These are phyloP conservation scores for Toxonevra muliebris DNA, from an alignment of 2,888 invertebrate species.

Conservation along the genomic window DNA sequence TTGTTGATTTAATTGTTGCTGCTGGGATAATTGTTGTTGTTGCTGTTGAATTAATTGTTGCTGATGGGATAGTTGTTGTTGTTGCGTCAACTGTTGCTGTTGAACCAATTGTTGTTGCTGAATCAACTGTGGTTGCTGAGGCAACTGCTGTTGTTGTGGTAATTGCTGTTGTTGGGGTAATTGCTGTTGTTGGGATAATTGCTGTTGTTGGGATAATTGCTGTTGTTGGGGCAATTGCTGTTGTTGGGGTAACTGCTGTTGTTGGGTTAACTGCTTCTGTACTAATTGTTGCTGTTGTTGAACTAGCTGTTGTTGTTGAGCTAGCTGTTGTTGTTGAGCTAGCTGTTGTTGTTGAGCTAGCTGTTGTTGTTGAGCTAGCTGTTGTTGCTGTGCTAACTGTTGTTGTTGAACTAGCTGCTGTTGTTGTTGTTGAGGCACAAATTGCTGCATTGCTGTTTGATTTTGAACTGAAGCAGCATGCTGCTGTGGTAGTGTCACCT, in stretches of 20 bases:
- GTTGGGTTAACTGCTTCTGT: slow-evolving; percentile 33
- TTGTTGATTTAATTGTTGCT: slow-evolving; percentile 29
- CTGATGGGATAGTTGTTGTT: slow-evolving; percentile 42
- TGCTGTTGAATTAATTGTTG: slow-evolving; percentile 33
- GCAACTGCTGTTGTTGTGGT: slow-evolving; percentile 19
- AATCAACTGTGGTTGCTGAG: slow-evolving; percentile 44
- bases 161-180: slow-evolving; percentile 32
- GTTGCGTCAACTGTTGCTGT: slow-evolving; percentile 35
- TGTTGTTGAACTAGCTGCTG: slow-evolving; percentile 36
- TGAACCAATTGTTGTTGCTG: slow-evolving; percentile 33
- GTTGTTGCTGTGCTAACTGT: slow-evolving; percentile 35
- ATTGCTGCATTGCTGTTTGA: slow-evolving; percentile 32
- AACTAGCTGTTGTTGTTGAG: slow-evolving; percentile 25
- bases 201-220: slow-evolving; percentile 41
- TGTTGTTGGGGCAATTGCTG: slow-evolving; percentile 34
- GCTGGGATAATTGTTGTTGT: slow-evolving; percentile 26
- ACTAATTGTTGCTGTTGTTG: slow-evolving; percentile 26
- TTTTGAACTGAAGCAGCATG: slow-evolving; percentile 1
- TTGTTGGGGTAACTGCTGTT: slow-evolving; percentile 33
- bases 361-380: slow-evolving; percentile 41
- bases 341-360: slow-evolving; percentile 21
- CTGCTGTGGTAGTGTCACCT: slow-evolving; percentile 27
- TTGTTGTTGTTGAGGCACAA: slow-evolving; percentile 34
- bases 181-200: slow-evolving; percentile 24
- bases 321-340: slow-evolving; percentile 33